These are phyloP conservation scores for Ammodytes dubius DNA, from an alignment of 2,113 vertebrate species.

Conservation along the genomic window DNA sequence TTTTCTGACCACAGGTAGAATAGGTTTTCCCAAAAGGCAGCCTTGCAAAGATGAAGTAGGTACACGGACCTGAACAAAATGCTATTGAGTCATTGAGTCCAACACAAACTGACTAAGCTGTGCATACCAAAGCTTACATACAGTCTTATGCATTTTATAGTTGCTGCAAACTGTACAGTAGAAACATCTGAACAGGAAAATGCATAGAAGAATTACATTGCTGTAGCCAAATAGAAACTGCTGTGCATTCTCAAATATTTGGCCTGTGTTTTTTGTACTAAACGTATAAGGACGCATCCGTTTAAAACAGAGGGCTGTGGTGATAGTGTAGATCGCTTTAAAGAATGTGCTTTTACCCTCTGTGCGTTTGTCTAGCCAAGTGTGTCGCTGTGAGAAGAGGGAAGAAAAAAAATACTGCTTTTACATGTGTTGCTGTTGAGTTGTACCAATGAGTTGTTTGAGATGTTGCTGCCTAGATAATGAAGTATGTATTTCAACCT, in stretches of 20 bases:
- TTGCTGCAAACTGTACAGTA: conserved; percentile 74
- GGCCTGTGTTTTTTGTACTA: conserved; percentile 66
- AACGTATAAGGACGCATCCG: conserved; percentile 48
- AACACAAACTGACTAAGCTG: conserved; percentile 69
- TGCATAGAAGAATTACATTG: conserved; percentile 78
- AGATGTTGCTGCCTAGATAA: conserved; percentile 79
- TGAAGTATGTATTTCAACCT: conserved; percentile 80
- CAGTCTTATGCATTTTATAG: conserved; percentile 89
- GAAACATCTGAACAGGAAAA: conserved; percentile 26
- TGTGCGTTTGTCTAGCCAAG: conserved; percentile 65
- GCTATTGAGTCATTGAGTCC: conserved; percentile 44
- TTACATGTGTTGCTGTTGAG: conserved; percentile 69
- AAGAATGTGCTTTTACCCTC: conserved; percentile 77
- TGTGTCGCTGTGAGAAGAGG: conserved; percentile 58
- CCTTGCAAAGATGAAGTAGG: conserved; percentile 59
- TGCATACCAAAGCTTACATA: conserved; percentile 90
- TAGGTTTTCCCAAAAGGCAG: conserved; percentile 39
- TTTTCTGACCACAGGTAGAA: conserved; percentile 38
- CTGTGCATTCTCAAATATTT: conserved; percentile 84
- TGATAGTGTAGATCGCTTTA: conserved; percentile 78
- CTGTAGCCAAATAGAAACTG: conserved; percentile 85
- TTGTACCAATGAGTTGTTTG: conserved; percentile 72
- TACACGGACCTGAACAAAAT: conserved; percentile 61
- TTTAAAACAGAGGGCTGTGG: conserved; percentile 81
- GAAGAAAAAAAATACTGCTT: conserved; percentile 55